Conservation (phyloP, 2,888 invertebrate genomes). For the Agriotes lineatus region DNA sequence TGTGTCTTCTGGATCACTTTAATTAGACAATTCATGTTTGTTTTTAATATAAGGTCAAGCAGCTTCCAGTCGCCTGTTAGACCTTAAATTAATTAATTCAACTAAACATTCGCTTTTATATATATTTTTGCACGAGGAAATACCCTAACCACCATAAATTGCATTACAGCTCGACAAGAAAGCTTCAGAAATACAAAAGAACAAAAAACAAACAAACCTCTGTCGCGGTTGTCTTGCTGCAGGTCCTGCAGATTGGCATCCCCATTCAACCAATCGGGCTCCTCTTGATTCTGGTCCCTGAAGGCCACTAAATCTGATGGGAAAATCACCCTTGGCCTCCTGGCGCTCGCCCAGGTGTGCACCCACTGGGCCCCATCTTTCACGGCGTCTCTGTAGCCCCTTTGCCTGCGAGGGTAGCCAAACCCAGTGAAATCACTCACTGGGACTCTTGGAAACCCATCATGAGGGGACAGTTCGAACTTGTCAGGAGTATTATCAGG, state of each 20-base stretch:
- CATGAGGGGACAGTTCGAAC: constrained; percentile 5
- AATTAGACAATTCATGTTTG: no score
- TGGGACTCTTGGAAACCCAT: constrained; percentile 12
- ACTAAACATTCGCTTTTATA: no score
- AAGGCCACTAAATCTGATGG: constrained; percentile 65
- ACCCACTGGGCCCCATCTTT: constrained; percentile 34
- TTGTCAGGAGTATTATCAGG: constrained; percentile 16
- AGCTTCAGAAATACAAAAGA: no score
- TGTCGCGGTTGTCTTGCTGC: constrained; percentile 70
- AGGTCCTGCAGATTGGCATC: constrained; percentile 72
- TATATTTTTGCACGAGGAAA: no score
- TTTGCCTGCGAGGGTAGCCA: constrained; percentile 33
- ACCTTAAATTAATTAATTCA: no score
- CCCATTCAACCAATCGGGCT: constrained; percentile 52
- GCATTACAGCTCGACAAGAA: no score
- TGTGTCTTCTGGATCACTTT: no score
- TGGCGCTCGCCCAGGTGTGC: constrained; percentile 49
- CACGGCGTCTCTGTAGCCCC: constrained; percentile 41
- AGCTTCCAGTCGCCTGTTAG: no score
- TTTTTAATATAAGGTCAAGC: no score
- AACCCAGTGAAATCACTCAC: constrained; percentile 15
- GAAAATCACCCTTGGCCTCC: constrained; percentile 65
- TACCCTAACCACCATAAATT: no score
- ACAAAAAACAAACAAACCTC: constrained; percentile 70
- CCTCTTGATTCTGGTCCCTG: constrained; percentile 59